A percentile compares a stretch with the other conserved stretches of the same genome.
These are phyloP conservation scores for Hylomyscus alleni DNA, from an alignment of 2,797 vertebrate species.

Conservation along the genomic window DNA sequence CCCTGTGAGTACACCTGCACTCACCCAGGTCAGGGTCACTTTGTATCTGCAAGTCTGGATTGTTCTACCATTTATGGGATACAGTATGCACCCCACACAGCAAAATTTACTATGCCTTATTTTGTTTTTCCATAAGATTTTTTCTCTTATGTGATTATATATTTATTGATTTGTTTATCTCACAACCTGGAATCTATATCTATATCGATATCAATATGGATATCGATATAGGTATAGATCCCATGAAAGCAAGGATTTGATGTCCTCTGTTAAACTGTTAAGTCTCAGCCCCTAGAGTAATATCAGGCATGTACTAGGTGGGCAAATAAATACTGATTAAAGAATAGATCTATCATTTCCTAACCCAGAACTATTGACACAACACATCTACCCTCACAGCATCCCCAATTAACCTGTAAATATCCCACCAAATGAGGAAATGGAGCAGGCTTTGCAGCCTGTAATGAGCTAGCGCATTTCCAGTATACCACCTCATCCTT, in stretches of 20 bases:
- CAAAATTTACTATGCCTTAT: neutral
- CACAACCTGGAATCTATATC: neutral
- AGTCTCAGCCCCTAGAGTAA: neutral
- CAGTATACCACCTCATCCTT: neutral
- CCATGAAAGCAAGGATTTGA: neutral
- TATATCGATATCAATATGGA: too few relatives aligned
- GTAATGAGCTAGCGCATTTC: neutral
- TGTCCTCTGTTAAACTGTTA: neutral
- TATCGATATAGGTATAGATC: neutral
- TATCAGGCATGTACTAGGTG: neutral
- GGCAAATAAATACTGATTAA: neutral
- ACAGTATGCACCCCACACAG: neutral
- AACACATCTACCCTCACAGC: neutral
- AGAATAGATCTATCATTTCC: neutral
- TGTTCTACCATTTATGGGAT: neutral
- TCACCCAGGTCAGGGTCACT: neutral
- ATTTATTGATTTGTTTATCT: neutral
- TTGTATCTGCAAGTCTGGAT: neutral
- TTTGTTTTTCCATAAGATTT: neutral
- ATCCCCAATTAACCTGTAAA: neutral
- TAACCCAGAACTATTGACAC: neutral
- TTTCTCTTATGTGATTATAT: neutral
- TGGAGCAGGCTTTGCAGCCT: neutral
- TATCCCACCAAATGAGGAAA: neutral
- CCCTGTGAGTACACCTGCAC: too few relatives aligned